Base-by-base conservation (phyloP, 2,113 vertebrate species). In the Neodon shergylaensis region DNA sequence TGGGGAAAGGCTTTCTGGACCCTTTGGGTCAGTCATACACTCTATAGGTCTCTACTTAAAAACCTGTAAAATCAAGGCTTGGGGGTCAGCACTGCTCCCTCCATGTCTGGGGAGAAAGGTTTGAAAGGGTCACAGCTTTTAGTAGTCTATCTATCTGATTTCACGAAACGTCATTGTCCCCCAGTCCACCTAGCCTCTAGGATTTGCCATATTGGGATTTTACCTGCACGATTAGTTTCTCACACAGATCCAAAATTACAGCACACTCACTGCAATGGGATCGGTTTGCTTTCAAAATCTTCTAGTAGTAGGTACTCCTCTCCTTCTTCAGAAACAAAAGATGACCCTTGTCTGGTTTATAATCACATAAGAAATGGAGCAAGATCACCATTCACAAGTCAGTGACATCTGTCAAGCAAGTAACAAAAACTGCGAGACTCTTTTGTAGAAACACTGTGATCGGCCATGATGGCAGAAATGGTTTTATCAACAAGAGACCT, bases 271-370 rank as follows among this genome's bases (percentile, higher is more conserved):
- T 99, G 98, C 98, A 99, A 98, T 83, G 98, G 99, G 98, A 99
- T 98, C 98, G 98, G 99, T 99, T 99, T 99, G 99, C 99, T 99
- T 98, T 99, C 99, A 99, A 99, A 99, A 98, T 99, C 99, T 99
- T 99, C 99, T 98, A 99, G 98, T 68, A 99, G 99, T 96, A 99
- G 99, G 98, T 99, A 99, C 98, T 99, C 99, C 97, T 99, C 99
- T 98, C 98, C 98, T 98, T 99, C 99, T 98, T 99, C 98, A 90
- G 98, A 98, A 97, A 99, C 97, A 98, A 98, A 98, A 98, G 98
- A 98, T 98, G 98, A 98, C 98, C 98, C 98, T 97, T 99, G 98
- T 98, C 99, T 99, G 98, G 93, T 98, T 99, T 98, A 98, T 54
- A 98, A 97, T 98, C 96, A 98, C 31, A 98, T 92, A 96, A 98